phyloP scores from a whole-genome alignment of 1,140 invertebrate species.

The Diabrotica virgifera region DNA sequence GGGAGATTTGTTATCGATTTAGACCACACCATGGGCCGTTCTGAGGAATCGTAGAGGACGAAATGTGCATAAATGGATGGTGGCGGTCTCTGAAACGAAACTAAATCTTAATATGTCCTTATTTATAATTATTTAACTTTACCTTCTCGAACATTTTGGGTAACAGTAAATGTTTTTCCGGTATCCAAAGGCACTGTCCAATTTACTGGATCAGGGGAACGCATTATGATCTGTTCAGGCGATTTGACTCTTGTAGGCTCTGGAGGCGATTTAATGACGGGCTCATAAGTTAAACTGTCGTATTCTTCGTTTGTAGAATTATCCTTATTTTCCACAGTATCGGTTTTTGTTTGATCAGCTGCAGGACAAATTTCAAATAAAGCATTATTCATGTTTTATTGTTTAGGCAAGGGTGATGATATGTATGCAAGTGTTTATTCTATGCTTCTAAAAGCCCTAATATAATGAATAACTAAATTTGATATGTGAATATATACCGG shows the following conservation, averaged over 20 bases:
- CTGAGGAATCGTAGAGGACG: slow-evolving; percentile 31
- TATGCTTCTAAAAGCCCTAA: too few species aligned
- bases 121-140: slow-evolving; percentile 35
- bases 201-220: slow-evolving; percentile 87
- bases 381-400: too few species aligned
- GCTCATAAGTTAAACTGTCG: slow-evolving; percentile 55
- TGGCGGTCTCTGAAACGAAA: too few species aligned
- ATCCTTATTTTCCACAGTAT: slow-evolving; percentile 38
- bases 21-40: too few species aligned
- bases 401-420: too few species aligned
- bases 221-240: slow-evolving; percentile 87
- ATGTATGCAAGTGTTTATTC: too few species aligned
- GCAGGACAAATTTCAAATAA: neutral
- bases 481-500: too few species aligned
- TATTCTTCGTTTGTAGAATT: slow-evolving; percentile 52
- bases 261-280: slow-evolving; percentile 82
- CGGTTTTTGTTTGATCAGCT: slow-evolving; percentile 37
- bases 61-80: too few species aligned
- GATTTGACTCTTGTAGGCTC: slow-evolving; percentile 90
- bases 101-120: too few species aligned
- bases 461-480: too few species aligned
- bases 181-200: slow-evolving; percentile 92
- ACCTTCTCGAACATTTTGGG: slow-evolving; percentile 87
- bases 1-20: slow-evolving; percentile 59
- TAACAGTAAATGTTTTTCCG: slow-evolving; percentile 88